These are phyloP conservation scores for Cydia splendana DNA, from an alignment of 1,140 invertebrate species.

Conservation along the genomic window DNA sequence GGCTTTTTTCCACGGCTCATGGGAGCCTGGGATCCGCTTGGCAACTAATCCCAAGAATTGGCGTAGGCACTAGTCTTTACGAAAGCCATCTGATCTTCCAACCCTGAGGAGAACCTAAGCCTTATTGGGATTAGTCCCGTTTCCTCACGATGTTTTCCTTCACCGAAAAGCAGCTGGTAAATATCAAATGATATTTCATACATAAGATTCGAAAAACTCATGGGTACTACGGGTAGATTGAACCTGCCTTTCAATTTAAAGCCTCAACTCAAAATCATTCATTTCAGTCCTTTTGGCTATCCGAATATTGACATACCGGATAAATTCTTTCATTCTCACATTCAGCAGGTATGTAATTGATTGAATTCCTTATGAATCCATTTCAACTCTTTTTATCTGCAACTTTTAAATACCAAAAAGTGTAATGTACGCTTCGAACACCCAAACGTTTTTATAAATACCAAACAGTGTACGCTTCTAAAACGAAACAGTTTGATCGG, in stretches of 20 bases:
- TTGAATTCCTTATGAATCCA: neutral
- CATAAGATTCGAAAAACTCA: too few relatives aligned
- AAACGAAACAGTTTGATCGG: neutral
- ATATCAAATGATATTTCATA: too few relatives aligned
- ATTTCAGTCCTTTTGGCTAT: neutral
- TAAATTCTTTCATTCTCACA: neutral
- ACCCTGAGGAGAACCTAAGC: too few relatives aligned
- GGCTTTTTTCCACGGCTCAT: too few relatives aligned
- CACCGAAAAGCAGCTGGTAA: too few relatives aligned
- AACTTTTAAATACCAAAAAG: neutral
- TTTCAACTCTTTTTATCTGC: neutral
- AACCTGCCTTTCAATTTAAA: neutral
- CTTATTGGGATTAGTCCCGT: too few relatives aligned
- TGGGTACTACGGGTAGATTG: too few relatives aligned
- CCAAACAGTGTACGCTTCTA: neutral
- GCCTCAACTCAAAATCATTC: neutral
- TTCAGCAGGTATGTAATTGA: neutral
- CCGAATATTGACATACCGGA: conserved; percentile 4
- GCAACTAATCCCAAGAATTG: too few relatives aligned
- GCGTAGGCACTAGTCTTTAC: too few relatives aligned
- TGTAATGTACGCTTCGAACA: neutral
- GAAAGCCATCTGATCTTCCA: too few relatives aligned
- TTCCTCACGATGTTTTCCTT: too few relatives aligned
- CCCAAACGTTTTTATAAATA: neutral
- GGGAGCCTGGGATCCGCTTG: too few relatives aligned